phyloP scores from a whole-genome alignment of 1,140 invertebrate species.

The Hypothenemus hampei region DNA sequence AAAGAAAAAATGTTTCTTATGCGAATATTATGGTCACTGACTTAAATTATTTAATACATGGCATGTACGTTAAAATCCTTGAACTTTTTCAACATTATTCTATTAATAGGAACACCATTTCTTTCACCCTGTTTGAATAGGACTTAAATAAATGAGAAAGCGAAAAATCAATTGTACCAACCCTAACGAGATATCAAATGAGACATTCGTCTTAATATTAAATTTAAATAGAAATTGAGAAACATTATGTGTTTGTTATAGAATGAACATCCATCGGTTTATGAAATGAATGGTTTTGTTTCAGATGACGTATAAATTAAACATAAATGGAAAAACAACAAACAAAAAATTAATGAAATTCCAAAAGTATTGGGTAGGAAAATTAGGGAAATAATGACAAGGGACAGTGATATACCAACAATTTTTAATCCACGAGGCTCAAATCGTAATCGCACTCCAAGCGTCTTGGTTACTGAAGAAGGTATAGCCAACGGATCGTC shows the following conservation, averaged over 20 bases:
- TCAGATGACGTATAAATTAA: no score
- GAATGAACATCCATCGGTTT: no score
- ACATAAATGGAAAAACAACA: no score
- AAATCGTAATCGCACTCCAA: constrained; percentile 58
- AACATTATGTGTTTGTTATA: not conserved
- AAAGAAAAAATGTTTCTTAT: no score
- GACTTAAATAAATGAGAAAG: constrained; percentile 1
- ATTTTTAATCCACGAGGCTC: constrained; percentile 64
- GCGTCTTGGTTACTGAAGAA: constrained; percentile 66
- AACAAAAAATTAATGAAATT: not conserved
- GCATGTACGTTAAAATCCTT: not conserved
- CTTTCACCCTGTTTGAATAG: not conserved
- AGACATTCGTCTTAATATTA: not conserved
- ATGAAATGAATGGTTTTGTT: not conserved
- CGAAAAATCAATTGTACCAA: constrained; percentile 2
- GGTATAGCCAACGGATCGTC: constrained; percentile 50
- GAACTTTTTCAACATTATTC: constrained; percentile 1
- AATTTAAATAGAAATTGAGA: not conserved
- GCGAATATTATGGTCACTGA: no score
- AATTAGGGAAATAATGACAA: constrained; percentile 19
- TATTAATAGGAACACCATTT: not conserved
- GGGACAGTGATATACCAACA: constrained; percentile 60
- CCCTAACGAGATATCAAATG: not conserved
- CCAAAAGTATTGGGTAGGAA: not conserved
- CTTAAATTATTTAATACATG: no score